phyloP scores from a whole-genome alignment of 2,888 invertebrate species.

The Hemaris fuciformis region DNA sequence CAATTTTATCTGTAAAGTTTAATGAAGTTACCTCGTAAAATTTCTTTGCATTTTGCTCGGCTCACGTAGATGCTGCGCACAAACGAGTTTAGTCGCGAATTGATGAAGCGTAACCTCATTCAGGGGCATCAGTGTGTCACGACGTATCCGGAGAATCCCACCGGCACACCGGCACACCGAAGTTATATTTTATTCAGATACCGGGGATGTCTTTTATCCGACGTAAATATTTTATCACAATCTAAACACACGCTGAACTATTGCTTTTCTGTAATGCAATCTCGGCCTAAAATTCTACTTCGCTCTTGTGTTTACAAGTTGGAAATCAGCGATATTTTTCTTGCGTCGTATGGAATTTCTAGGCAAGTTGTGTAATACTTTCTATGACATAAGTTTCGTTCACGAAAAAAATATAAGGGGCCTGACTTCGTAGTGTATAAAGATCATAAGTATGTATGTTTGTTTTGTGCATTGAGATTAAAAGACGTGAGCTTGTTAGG shows the following conservation, averaged over 20 bases:
- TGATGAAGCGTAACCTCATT: conserved; percentile 14
- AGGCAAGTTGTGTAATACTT: background rate
- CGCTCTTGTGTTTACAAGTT: background rate
- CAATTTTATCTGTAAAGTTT: background rate
- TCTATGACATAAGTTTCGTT: no score
- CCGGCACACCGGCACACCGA: background rate
- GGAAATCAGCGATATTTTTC: background rate
- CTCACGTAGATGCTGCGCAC: background rate
- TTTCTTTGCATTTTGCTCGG: background rate
- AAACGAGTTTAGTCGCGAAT: conserved; percentile 15
- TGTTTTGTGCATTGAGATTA: no score
- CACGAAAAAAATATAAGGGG: no score
- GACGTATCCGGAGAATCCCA: background rate
- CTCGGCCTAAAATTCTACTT: background rate
- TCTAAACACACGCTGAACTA: background rate
- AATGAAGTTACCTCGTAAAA: background rate
- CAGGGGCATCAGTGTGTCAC: background rate
- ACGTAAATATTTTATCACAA: conserved; percentile 3
- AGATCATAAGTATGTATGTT: no score
- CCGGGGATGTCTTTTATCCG: background rate
- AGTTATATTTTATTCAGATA: conserved; percentile 12
- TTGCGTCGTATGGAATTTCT: no score
- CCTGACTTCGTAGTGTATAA: no score
- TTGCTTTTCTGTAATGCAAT: background rate
- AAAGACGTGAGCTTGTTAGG: no score